Evolutionary conservation across 2,113 vertebrate species (phyloP), one percentile per base, ranked within the genome.

Genomic region (Abramis brama): DNA sequence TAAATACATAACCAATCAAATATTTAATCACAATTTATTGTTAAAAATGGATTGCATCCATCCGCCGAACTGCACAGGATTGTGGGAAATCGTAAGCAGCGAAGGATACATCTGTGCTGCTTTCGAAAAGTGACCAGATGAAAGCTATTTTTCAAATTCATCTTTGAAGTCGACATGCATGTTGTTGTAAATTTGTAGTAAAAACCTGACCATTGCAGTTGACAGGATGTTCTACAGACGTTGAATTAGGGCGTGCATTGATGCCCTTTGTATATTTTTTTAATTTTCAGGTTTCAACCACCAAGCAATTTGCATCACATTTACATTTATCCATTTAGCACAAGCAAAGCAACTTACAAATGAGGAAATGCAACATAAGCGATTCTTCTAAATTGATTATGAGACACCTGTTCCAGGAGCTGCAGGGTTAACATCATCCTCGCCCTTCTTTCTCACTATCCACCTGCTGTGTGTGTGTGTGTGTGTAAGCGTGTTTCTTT

Each of bases 351-450:
- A n/a, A 71, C 9, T 43, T 71, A 71, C 68, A 71, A 71, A 71
- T 39, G 36, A 71, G 68, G 33, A 33, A 55, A 77, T 77, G 47
- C 50, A 77, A 17, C 25, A 33, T 33, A 55, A 52, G 75, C 15
- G 25, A 50, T 77, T 77, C 25, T 30, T 55, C 8, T 77, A 77
- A 77, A 77, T 55, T 52, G 45, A 77, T 55, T 52, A 77, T 77
- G 74, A 55, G 47, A 55, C 74, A 77, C 47, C 43, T 75, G 73
- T n/a, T 30, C 75, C 75, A 52, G 75, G 25, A 77, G 13, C 75
- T 55, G 45, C 47, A 21, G 75, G 25, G 47, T 55, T 77, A 77
- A 77, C 75, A 5, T 33, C 17, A 50, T 77, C 75, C 45, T 52
- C 75, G 9, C 75, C 25, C 47, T 30, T 77, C 74, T 8, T 30